A percentile compares a stretch with the other conserved stretches of the same genome.
These are phyloP conservation scores for Spermophilus dauricus DNA, from an alignment of 2,113 vertebrate species.

Conservation along the genomic window DNA sequence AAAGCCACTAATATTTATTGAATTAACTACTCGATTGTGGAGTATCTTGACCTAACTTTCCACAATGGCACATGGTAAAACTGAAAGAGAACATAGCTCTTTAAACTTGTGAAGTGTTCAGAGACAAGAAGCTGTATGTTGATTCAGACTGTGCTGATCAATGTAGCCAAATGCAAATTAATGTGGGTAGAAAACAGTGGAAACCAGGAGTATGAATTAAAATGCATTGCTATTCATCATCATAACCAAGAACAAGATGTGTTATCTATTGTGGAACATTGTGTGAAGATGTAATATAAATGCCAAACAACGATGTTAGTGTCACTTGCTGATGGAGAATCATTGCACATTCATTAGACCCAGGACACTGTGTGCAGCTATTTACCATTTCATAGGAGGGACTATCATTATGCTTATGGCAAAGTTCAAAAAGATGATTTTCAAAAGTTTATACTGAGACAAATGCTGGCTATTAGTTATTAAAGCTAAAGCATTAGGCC, in stretches of 20 bases:
- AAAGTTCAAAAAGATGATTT: constrained; percentile 55
- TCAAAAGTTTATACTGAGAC: constrained; percentile 3
- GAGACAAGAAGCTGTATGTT: constrained; percentile 7
- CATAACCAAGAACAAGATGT: constrained; percentile 81
- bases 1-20: not conserved
- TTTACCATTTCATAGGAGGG: not conserved
- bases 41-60: not conserved
- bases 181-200: constrained; percentile 72
- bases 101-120: constrained; percentile 46
- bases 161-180: constrained; percentile 72
- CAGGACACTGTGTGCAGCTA: constrained; percentile 22
- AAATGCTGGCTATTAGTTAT: not conserved
- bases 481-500: constrained; percentile 1
- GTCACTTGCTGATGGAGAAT: constrained; percentile 34
- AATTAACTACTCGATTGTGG: not conserved
- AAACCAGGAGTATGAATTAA: constrained; percentile 78
- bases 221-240: constrained; percentile 73
- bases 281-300: constrained; percentile 71
- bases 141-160: constrained; percentile 66
- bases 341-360: constrained; percentile 39
- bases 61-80: not conserved
- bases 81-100: not conserved
- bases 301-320: constrained; percentile 58
- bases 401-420: constrained; percentile 17
- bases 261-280: constrained; percentile 75